Evolutionary conservation across 2,113 vertebrate species (phyloP), one percentile per base, ranked within the genome.

Genomic region (Rattus rattus): DNA sequence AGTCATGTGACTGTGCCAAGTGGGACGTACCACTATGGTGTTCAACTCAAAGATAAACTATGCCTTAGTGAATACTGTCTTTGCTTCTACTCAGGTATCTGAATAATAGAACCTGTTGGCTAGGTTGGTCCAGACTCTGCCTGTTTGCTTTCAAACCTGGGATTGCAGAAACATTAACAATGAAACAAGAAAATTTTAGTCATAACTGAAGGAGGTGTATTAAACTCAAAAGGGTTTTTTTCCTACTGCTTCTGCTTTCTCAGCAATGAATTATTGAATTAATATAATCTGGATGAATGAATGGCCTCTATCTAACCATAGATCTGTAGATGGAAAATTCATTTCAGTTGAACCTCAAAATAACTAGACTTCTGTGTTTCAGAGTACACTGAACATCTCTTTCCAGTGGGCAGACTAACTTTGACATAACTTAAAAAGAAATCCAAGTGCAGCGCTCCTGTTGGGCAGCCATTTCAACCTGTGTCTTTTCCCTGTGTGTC

Each of bases 331-430:
- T 70, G 16, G 54, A 91, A 94, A 90, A 63, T 87, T 92, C 67
- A 84, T 65, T 36, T 54, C 13, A 56, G 9, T 26, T 83, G 30
- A 33, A 93, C 19, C 30, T 63, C 63, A 81, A 39, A 95, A 83
- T 91, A 97, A 49, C 61, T 77, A 39, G 30, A 67, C 88, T 90
- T 84, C 61, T n/a, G 54, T 39, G 83, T 52, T 79, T 79, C 24
- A 73, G 24, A 70, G 22, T 22, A 65, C 8, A 63, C 39, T 72
- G 88, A 73, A 86, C 77, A 63, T 49, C 30, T 49, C 19, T 73
- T 73, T 28, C n/a, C 47, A 80, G 36, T 52, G 4, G 7, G 65
- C 91, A 39, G 5, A 81, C 2, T 14, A 16, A 43, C 19, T 70
- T 96, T 91, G 52, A 28, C 10, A 73, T 3, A 73, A 59, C n/a